Conservation (phyloP, 2,113 vertebrate species). For the Sylvietta virens region DNA sequence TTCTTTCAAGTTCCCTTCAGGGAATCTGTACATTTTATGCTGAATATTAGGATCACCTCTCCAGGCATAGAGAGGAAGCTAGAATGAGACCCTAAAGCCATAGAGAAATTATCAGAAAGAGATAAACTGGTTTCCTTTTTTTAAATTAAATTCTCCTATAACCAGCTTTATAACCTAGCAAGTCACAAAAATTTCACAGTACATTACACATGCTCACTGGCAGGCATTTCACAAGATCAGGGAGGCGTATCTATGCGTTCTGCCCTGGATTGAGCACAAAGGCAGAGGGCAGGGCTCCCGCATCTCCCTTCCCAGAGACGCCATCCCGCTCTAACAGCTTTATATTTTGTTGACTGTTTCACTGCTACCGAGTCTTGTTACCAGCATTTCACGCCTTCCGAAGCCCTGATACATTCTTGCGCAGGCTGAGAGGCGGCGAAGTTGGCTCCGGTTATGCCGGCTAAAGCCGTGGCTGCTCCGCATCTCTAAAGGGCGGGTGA, state of each 20-base stretch:
- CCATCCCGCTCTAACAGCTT: not conserved
- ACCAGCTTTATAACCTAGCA: constrained; percentile 58
- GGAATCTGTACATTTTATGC: constrained; percentile 45
- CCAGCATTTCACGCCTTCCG: not conserved
- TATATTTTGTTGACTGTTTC: not conserved
- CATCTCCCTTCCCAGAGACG: not conserved
- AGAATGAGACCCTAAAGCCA: constrained; percentile 46
- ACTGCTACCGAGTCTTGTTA: not conserved
- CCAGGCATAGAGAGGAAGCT: not conserved
- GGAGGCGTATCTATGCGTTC: not conserved
- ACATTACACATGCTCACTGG: not conserved
- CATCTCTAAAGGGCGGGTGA: not conserved
- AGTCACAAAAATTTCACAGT: constrained; percentile 30
- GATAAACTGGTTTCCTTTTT: constrained; percentile 64
- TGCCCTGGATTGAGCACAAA: not conserved
- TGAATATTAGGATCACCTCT: constrained; percentile 43
- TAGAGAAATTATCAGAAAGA: constrained; percentile 54
- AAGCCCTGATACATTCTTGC: not conserved
- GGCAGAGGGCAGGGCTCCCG: not conserved
- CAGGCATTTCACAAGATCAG: constrained; percentile 23
- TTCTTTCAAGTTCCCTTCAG: constrained; percentile 45
- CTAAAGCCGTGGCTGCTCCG: not conserved
- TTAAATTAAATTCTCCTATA: constrained; percentile 63
- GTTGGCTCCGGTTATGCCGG: accelerated
- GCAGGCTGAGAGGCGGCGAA: not conserved